Evolutionary conservation across 2,797 vertebrate species (phyloP), one percentile per base, ranked within the genome.

Genomic region (Furcifer pardalis): DNA sequence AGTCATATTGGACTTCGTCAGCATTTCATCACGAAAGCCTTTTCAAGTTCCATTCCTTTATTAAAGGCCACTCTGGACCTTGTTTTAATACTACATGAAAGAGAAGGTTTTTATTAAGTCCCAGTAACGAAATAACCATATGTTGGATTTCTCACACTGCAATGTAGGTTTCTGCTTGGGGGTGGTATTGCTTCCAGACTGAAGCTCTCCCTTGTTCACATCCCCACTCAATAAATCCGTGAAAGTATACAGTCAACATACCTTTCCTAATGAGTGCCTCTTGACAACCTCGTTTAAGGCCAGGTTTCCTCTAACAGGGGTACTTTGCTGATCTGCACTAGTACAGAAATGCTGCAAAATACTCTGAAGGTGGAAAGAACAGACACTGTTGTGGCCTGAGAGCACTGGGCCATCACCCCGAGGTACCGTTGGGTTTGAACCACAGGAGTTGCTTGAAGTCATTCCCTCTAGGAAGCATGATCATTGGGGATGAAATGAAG

Each of bases 131-230:
- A 91, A 89, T 86, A 92, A 90, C 91, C 93, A 90, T 90, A 90
- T 93, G 93, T 77, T 91, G 49, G 5, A 63, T 89, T 94, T 93
- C 92, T 92, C 89, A 88, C 88, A 87, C 90, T 86, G 52, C 37
- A 56, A 81, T 85, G 86, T 92, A 90, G 86, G 89, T 89, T 93
- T 91, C 91, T 83, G 76, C 88, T 94, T 93, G 17, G 91, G 87
- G 91, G 92, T 27, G 0, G 84, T 86, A 94, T 93, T 92, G 94
- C 89, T 93, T 94, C 93, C 93, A 94, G 94, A 91, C 90, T 59
- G 3, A 83, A 86, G 83, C 35, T 0, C 23, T 23, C 76, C 87
- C 82, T 85, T 77, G 75, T 85, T 82, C 72, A 3, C n/a, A 7
- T 40, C 73, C 40, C 25, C 30, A 73, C 73, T 89, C 84, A 87